phyloP scores from a whole-genome alignment of 2,888 invertebrate genomes.

The Augiades crinisus region DNA sequence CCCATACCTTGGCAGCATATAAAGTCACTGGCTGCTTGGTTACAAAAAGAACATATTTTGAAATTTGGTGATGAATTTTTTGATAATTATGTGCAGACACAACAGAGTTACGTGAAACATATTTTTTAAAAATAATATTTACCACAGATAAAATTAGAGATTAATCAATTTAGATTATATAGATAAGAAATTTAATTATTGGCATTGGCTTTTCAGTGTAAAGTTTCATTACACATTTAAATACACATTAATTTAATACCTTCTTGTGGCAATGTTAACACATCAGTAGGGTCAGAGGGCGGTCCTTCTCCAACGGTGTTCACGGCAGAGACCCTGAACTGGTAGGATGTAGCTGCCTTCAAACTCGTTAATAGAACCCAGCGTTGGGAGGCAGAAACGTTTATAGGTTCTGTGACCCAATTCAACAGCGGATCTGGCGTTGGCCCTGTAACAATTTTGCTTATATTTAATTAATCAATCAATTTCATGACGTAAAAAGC shows the following conservation, averaged over 20 bases:
- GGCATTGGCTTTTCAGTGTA: neutral
- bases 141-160: too few species aligned
- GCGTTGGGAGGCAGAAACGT: constrained; percentile 89
- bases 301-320: constrained; percentile 98
- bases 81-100: constrained; percentile 16
- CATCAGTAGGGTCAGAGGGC: constrained; percentile 93
- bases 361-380: constrained; percentile 91
- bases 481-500: too few species aligned
- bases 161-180: too few species aligned
- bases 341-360: constrained; percentile 97
- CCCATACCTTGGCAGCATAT: constrained; percentile 82
- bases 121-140: too few species aligned
- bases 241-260: constrained; percentile 76
- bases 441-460: constrained; percentile 84
- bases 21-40: constrained; percentile 77
- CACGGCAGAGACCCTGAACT: constrained; percentile 97
- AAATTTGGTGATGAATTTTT: constrained; percentile 31
- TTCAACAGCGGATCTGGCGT: constrained; percentile 92
- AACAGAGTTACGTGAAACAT: neutral
- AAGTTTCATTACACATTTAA: neutral
- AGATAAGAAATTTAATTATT: neutral
- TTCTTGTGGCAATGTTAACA: constrained; percentile 97
- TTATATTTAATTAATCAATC: neutral
- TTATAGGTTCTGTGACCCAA: constrained; percentile 94
- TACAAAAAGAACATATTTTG: constrained; percentile 64